Evolutionary conservation across 2,797 vertebrate species (phyloP), one percentile per base, ranked within the genome.

Genomic region (Rhinoraja longicauda): DNA sequence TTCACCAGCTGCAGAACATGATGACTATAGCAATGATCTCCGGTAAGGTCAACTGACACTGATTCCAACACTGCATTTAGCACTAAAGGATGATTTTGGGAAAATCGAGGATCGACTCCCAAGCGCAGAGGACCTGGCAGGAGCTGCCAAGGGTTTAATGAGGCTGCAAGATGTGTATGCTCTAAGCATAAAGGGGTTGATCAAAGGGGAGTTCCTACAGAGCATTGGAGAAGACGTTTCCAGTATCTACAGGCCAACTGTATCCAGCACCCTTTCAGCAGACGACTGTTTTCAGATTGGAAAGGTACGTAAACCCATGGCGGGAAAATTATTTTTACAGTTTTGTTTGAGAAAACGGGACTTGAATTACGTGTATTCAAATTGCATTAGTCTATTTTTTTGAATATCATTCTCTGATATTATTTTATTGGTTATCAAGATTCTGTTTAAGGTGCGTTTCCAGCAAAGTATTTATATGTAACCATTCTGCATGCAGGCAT

Each of bases 211-310:
- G 93, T 98, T 99, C 95, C 98, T 97, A 94, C 96, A 94, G 62
- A 93, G 95, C 1, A 93, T 95, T 0, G 86, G 95, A 73, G 94
- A 95, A 0, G 93, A 93, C 0, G 77, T 96, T 82, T 0, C 94
- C 0, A 96, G 97, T 29, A 93, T 98, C 88, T 97, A 97, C 95
- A 96, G 93, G 62, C 97, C 98, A 0, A 0, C 94, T 0, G 95
- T 95, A 62, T 96, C 95, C 0, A 93, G 96, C 70, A 88, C 95
- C 0, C 96, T 99, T 93, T 98, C 98, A 0, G 98, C 97, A 0
- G 98, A 99, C 0, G 98, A 99, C 96, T 99, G 98, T 95, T 99
- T 98, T 94, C 96, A 98, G 0, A 96, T 99, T 90, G 98, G 98
- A 94, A 99, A 99, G 97, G 98, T 99, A 95, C 26, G 93, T 76